phyloP scores from a whole-genome alignment of 2,888 invertebrate genomes.

The Sesia bembeciformis region DNA sequence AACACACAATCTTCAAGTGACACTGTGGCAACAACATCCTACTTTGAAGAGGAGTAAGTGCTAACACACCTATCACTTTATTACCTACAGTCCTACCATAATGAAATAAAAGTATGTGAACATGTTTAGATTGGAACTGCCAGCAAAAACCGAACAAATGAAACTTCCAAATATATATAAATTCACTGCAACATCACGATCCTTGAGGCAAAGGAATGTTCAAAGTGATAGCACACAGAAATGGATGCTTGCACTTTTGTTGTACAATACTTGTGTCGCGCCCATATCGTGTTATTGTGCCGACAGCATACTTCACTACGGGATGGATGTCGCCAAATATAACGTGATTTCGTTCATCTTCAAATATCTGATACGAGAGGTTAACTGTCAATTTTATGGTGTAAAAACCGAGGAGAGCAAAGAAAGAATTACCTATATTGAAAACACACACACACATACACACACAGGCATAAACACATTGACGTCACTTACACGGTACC shows the following conservation, averaged over 20 bases:
- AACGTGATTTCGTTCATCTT: slow-evolving; percentile 43
- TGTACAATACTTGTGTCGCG: slow-evolving; percentile 58
- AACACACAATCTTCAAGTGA: slow-evolving; percentile 33
- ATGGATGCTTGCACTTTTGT: slow-evolving; percentile 57
- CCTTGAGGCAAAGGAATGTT: slow-evolving; percentile 16
- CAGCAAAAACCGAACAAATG: background rate
- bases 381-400: slow-evolving; percentile 6
- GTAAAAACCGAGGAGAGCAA: no score
- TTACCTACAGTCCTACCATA: background rate
- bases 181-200: background rate
- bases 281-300: slow-evolving; percentile 62
- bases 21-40: slow-evolving; percentile 37
- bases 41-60: slow-evolving; percentile 52
- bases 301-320: slow-evolving; percentile 49
- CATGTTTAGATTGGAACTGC: slow-evolving; percentile 2
- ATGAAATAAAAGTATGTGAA: background rate
- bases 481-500: no score
- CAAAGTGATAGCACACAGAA: slow-evolving; percentile 27
- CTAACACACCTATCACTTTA: background rate
- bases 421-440: no score
- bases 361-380: slow-evolving; percentile 53
- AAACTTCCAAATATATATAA: background rate
- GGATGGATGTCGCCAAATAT: slow-evolving; percentile 58
- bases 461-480: no score
- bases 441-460: no score